Conservation (phyloP, 2,797 vertebrate species). For the Aplochiton taeniatus region DNA sequence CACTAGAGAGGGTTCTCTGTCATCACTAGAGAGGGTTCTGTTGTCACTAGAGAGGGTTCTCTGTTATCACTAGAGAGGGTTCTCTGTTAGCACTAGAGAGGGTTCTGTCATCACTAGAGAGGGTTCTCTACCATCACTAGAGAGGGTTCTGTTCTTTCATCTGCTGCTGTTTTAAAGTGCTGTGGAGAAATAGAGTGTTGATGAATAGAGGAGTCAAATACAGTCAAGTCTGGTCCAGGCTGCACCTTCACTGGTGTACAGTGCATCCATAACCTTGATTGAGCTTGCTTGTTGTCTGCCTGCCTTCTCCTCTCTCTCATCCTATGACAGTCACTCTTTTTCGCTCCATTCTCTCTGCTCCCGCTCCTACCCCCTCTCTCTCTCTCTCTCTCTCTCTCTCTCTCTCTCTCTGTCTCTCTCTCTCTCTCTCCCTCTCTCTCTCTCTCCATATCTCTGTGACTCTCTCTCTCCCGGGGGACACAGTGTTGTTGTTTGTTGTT, state of each 20-base stretch:
- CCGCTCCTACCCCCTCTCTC: constrained; percentile 2
- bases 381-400: constrained; percentile 17
- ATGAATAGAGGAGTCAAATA: too few species aligned
- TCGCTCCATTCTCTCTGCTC: constrained; percentile 20
- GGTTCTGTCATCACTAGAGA: too few species aligned
- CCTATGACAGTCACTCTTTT: constrained; percentile 7
- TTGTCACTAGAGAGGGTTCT: neutral
- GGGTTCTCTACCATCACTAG: too few species aligned
- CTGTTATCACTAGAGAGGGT: neutral
- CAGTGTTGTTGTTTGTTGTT: constrained; percentile 72
- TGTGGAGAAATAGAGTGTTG: too few species aligned
- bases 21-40: neutral
- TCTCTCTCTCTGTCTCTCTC: constrained; percentile 1
- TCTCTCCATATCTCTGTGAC: constrained; percentile 12
- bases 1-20: neutral
- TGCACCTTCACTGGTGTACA: neutral
- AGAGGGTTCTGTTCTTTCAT: neutral
- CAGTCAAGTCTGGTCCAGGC: too few species aligned
- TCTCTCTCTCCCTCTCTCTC: constrained; percentile 11
- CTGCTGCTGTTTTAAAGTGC: too few species aligned
- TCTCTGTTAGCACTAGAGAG: too few species aligned
- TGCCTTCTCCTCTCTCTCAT: constrained; percentile 28
- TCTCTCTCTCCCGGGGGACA: constrained; percentile 51
- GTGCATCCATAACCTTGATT: constrained; percentile 1
- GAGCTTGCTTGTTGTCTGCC: neutral